Conservation (phyloP, 2,797 vertebrate species). For the Oceanodroma leucorhoa region DNA sequence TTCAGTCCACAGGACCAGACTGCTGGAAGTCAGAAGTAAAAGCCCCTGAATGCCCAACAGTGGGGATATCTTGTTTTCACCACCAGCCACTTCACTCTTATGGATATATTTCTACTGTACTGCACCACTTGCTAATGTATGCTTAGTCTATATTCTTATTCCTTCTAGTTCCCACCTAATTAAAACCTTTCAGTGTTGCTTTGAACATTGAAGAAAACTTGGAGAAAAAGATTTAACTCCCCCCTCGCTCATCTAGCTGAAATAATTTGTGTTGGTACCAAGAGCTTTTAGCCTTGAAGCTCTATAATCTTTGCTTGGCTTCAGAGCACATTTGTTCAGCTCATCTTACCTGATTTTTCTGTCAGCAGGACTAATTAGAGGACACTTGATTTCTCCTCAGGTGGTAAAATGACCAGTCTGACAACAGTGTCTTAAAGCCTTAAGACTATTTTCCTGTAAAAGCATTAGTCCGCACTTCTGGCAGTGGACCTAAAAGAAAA, state of each 20-base stretch:
- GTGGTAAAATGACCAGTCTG: not conserved
- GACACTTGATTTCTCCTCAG: not conserved
- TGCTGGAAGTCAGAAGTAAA: not conserved
- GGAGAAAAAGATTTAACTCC: not conserved
- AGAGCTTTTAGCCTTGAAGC: not conserved
- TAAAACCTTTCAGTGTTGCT: not conserved
- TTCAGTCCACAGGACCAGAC: not conserved
- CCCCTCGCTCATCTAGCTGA: not conserved
- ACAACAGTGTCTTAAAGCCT: not conserved
- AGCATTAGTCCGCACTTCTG: not conserved
- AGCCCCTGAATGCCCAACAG: not conserved
- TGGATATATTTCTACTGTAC: not conserved
- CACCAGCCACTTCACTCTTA: not conserved
- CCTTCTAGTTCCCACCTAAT: not conserved
- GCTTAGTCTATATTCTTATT: not conserved
- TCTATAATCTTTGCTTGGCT: not conserved
- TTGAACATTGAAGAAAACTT: not conserved
- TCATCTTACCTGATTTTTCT: not conserved
- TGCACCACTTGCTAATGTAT: not conserved
- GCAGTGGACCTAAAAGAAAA: not conserved
- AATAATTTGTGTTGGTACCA: not conserved
- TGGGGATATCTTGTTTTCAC: not conserved
- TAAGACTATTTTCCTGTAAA: not conserved
- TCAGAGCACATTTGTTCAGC: not conserved
- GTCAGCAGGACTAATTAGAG: not conserved